Evolutionary conservation across 2,888 invertebrate genomes (phyloP).

Genomic region (Chydorus sphaericus): DNA sequence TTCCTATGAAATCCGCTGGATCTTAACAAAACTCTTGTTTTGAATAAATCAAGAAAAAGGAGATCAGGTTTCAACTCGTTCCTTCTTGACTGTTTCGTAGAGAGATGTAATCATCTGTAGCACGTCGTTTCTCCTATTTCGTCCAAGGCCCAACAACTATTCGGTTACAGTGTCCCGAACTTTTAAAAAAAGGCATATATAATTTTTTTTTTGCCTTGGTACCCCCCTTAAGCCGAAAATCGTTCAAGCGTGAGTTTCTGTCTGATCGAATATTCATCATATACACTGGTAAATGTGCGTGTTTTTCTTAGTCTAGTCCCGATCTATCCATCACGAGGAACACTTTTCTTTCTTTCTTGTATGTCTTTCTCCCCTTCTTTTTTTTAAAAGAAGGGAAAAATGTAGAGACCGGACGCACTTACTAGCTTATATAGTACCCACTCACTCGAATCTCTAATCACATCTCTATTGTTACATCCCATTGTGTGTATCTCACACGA

Average conservation of each 20-base stretch:
- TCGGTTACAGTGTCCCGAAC: neutral
- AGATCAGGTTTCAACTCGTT: too few species aligned
- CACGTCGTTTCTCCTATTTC: neutral
- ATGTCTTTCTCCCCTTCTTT: neutral
- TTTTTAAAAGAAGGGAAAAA: neutral
- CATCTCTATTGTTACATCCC: too few species aligned
- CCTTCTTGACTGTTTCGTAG: neutral
- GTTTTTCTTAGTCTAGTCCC: too few species aligned
- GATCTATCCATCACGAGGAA: too few species aligned
- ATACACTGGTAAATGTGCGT: neutral
- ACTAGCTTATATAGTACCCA: neutral
- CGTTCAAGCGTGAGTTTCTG: neutral
- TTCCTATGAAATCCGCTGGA: too few species aligned
- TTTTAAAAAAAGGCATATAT: too few species aligned
- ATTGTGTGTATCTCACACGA: too few species aligned
- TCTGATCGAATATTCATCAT: slow-evolving; percentile 7
- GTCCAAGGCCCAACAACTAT: neutral
- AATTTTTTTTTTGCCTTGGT: neutral
- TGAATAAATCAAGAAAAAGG: too few species aligned
- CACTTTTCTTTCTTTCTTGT: too few species aligned
- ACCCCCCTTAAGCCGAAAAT: neutral
- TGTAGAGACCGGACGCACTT: neutral
- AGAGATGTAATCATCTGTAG: neutral
- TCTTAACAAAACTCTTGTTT: too few species aligned
- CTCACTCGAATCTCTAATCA: too few species aligned